Conservation (phyloP, 2,888 invertebrate species). For the Odontothrips loti region DNA sequence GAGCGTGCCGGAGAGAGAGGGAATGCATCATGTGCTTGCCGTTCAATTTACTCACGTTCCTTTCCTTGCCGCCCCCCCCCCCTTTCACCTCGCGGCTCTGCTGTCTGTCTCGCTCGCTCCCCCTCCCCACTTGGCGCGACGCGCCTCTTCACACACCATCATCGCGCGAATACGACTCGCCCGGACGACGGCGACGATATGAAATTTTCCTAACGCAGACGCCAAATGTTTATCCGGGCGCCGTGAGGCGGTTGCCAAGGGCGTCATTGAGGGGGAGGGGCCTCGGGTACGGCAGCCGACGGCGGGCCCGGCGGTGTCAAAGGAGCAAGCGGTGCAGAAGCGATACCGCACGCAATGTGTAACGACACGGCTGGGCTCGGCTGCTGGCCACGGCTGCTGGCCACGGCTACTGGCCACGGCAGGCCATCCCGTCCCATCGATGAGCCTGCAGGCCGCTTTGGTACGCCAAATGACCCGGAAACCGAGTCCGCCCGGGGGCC, state of each 20-base stretch:
- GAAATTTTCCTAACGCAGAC: no score
- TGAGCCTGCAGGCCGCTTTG: background rate
- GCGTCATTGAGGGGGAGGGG: background rate
- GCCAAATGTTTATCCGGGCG: no score
- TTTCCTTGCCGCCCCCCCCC: background rate
- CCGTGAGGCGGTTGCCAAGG: no score
- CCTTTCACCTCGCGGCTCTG: background rate
- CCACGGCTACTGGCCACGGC: no score
- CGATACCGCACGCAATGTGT: background rate
- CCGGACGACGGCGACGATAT: no score
- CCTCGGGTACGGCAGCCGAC: background rate
- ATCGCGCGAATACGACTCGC: no score
- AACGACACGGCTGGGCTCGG: background rate
- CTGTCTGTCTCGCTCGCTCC: no score
- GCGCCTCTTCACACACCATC: background rate
- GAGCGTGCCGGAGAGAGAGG: background rate
- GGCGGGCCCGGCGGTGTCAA: background rate
- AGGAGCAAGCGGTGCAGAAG: background rate
- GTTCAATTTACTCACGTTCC: background rate
- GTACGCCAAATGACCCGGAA: slow-evolving; percentile 11
- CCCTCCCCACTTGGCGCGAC: background rate
- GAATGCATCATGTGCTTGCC: slow-evolving; percentile 14
- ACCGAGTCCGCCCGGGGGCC: background rate
- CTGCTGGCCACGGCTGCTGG: no score
- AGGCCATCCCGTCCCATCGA: no score